Base-by-base conservation (phyloP, 2,888 invertebrate genomes). In the Sycophila texana region DNA sequence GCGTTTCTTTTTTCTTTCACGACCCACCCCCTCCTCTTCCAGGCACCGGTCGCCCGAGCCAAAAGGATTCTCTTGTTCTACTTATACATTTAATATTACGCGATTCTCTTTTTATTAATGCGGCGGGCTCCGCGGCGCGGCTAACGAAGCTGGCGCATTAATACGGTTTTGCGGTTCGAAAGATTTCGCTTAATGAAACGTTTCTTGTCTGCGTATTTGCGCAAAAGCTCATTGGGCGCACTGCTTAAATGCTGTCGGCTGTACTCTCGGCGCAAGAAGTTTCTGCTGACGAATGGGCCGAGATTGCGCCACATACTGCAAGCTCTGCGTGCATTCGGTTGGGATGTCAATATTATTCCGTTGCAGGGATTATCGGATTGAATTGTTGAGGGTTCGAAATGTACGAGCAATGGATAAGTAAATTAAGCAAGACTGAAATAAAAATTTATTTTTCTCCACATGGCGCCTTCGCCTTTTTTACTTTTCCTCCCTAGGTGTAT, bases 21-120 rank as follows among this genome's bases (percentile, higher is more conserved):
- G 39, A 53, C n/a, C 53, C 14, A 53, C 3, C 1, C 26, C 18
- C 16, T 18, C 12, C 18, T 55, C 55, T 3, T 26, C 26, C 26
- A 26, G 26, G 26, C 47, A 4, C 0, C 65, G 18, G 22, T 39
- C 39, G 39, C 39, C 10, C 39, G 39, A 10, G 3, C 7, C 22
- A 18, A 73, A 53, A 30, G 63, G 51, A 63, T 63, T 73, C 39
- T 18, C 72, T 22, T 53, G 72, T 63, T 51, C 22, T 22, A 0
- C 16, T 30, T 63, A 51, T 22, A 20, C 26, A 18, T 14, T 57
- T 58, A 58, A 58, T 18, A 39, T 10, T 39, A 39, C 39, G 18
- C 20, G 20, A 20, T 14, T 22, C 13, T 22, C 22, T 22, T 70
- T 70, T 57, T 30, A 57, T 70, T 57, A 68, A 68, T 49, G 30